Base-by-base conservation (phyloP, 2,888 invertebrate genomes). In the Ditylenchus weischeri region DNA sequence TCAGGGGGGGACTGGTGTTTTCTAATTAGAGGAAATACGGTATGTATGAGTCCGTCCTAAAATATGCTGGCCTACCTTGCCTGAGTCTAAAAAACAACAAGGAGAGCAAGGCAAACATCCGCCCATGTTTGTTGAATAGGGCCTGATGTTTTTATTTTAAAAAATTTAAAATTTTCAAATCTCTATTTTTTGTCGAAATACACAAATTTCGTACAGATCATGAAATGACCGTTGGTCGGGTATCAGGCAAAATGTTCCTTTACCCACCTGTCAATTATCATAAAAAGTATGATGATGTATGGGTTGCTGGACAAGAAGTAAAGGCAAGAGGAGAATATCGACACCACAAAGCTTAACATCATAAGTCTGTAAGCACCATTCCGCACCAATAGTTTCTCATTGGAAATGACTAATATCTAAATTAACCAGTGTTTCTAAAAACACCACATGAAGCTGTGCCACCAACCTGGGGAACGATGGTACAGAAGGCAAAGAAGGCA, bases 401-500 rank as follows among this genome's bases (percentile, higher is more conserved):
- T 77, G 2, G 68, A 18, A 57, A 80, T 78, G n/a, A 80, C 62
- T 15, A 81, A 51, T 11, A 79, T 21, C 75, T 76, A 36, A 57
- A 63, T 36, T 10, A 18, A 50, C n/a, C 6, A 23, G 8, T 51
- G 19, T 21, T 58, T 38, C 3, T 7, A 35, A 43, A n/a, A 43
- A 43, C 43, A 43, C 43, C 43, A 43, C 43, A 3, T 43, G 8
- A 43, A 43, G 1, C 29, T 29, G 29, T 43, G 43, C 43, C 15
- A 43, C 43, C 43, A 62, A 78, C 69, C 71, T 81, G 81, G 0
- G 81, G 81, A 15, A 73, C 71, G 0, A 81, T 69, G 0, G 80
- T 80, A 38, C 78, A 73, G 19, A 75, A 57, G n/a, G 75, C 78
- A 62, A 81, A 82, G 72, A 82, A 82, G 4, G 75, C 23, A 29